These are phyloP conservation scores for Helogale parvula DNA, from an alignment of 2,113 vertebrate genomes.

Conservation along the genomic window DNA sequence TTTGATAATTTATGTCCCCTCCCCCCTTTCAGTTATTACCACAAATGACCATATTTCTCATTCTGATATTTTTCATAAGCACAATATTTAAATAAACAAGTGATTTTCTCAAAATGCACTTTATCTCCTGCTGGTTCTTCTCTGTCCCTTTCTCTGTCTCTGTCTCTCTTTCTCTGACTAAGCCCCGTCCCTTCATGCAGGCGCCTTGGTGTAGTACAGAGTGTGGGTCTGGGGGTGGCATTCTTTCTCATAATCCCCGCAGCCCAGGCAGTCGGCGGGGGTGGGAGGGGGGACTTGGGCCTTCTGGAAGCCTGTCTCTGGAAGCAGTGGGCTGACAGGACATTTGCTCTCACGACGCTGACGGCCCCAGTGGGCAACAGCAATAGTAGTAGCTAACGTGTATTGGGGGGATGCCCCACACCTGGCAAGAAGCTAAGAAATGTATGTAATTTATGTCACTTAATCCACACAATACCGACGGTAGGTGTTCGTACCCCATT, in stretches of 20 bases:
- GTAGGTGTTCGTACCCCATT: background rate
- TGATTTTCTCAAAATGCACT: constrained; percentile 73
- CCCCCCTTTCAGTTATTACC: constrained; percentile 46
- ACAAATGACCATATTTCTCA: constrained; percentile 67
- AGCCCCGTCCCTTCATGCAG: fast-evolving
- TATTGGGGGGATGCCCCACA: fast-evolving
- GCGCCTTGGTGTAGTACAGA: fast-evolving
- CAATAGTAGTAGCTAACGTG: fast-evolving
- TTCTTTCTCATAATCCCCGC: background rate
- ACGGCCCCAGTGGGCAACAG: fast-evolving
- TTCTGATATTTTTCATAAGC: constrained; percentile 69
- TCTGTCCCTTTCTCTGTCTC: background rate
- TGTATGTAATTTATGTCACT: background rate
- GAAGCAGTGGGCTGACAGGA: background rate
- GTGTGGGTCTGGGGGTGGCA: background rate
- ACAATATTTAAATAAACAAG: constrained; percentile 74
- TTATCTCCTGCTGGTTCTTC: constrained; percentile 61
- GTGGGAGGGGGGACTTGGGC: background rate
- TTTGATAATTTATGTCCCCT: background rate
- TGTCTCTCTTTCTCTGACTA: fast-evolving
- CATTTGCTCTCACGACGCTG: background rate
- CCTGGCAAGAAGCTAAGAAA: fast-evolving
- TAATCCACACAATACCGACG: background rate
- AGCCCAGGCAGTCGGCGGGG: background rate
- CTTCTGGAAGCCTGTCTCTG: background rate